Conservation (phyloP, 1,140 invertebrate genomes). For the Drosophila subobscura region DNA sequence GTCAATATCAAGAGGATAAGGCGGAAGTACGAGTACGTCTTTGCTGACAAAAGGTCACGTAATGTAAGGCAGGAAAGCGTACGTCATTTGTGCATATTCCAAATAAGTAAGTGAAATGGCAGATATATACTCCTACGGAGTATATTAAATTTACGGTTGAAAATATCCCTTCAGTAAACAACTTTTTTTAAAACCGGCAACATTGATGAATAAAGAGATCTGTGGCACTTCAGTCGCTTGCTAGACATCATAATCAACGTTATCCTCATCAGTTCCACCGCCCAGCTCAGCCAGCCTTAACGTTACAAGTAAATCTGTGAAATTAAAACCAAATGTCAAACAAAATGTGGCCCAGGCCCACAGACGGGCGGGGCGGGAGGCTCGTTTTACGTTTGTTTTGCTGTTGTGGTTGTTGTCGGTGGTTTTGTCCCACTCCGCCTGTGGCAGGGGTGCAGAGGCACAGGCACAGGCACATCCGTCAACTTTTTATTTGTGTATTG, state of each 20-base stretch:
- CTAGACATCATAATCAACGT: constrained; percentile 18
- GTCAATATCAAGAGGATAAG: not conserved
- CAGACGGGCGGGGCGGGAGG: constrained; percentile 5
- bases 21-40: not conserved
- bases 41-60: no score
- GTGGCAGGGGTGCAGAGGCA: constrained; percentile 17
- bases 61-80: no score
- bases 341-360: constrained; percentile 19
- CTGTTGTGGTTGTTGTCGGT: constrained; percentile 31
- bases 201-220: no score
- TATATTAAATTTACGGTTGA: constrained; percentile 40
- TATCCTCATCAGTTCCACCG: not conserved
- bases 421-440: constrained; percentile 13
- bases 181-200: no score
- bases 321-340: constrained; percentile 74
- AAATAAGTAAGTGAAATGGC: not conserved
- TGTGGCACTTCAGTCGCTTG: not conserved
- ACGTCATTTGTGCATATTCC: no score
- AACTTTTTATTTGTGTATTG: constrained; percentile 13
- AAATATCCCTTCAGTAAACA: constrained; percentile 4
- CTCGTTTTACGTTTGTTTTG: constrained; percentile 40
- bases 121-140: not conserved
- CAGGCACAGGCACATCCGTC: constrained; percentile 26
- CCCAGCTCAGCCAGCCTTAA: constrained; percentile 10
- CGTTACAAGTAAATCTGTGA: constrained; percentile 67